Base-by-base conservation (phyloP, 2,797 vertebrate species). In the Poecilia velifera region DNA sequence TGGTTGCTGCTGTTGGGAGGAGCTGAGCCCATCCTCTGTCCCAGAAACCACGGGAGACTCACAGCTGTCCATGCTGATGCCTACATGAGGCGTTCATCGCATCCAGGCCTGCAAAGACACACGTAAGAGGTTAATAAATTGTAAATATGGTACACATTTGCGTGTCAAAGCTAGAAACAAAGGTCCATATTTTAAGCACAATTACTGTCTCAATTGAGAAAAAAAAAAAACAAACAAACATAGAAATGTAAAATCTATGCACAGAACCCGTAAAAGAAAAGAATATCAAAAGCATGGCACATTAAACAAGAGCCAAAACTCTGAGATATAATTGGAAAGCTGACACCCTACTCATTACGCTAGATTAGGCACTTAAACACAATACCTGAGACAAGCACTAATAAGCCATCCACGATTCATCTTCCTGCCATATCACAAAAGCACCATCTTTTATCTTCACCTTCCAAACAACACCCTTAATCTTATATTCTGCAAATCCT, bases 21-120 rank as follows among this genome's bases (percentile, higher is more conserved):
- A 96, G 95, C 97, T 90, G 91, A 97, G 97, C 97, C 98, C 98
- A 99, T 99, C 97, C 96, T 99, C 98, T 98, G 98, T 98, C 97
- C 98, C 98, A 96, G 98, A 97, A 97, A 99, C 96, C 96, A 97
- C 97, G 89, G 98, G 97, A 96, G 97, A 98, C 97, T 99, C 98
- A 99, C 98, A 99, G 98, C 97, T 97, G 97, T 99, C 98, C 98
- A 99, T 99, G 97, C 97, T 97, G 97, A 97, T 96, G 97, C 97
- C 96, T 96, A 98, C 97, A 97, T 96, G 97, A 97, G 98, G 98
- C 96, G 95, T 96, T 99, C 98, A 99, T 99, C 94, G 98, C 98
- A 99, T 97, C 98, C 96, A 97, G 95, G 98, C 97, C 98, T 99
- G 95, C 68, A 90, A 85, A 91, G 81, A 93, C 81, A 93, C 53